A percentile compares a stretch with the other conserved stretches of the same genome.
Conservation (phyloP, 2,888 invertebrate species). For the Therioaphis trifolii region DNA sequence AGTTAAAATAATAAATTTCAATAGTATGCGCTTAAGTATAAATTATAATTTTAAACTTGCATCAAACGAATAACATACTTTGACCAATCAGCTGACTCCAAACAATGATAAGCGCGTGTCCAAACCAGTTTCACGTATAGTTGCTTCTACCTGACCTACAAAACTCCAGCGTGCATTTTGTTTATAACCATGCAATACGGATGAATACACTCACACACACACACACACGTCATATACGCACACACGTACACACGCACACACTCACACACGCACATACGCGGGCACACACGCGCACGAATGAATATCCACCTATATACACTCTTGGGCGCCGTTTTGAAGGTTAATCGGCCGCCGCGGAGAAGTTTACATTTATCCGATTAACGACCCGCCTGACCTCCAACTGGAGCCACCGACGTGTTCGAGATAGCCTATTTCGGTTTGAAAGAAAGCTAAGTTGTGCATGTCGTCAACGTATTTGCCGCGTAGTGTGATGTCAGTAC, state of each 20-base stretch:
- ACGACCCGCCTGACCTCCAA: conserved; percentile 52
- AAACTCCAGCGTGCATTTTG: conserved; percentile 41
- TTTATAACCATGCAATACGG: conserved; percentile 2
- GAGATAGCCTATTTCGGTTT: neutral
- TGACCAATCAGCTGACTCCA: conserved; percentile 24
- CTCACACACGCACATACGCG: too few species aligned
- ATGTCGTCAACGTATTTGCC: neutral
- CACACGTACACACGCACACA: too few species aligned
- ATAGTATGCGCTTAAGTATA: neutral
- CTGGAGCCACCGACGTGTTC: too few species aligned
- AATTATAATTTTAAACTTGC: neutral
- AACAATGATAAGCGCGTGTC: conserved; percentile 23
- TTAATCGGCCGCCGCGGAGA: conserved; percentile 43
- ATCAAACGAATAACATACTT: neutral
- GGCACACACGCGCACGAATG: neutral
- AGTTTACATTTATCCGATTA: conserved; percentile 44
- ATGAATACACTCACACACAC: neutral
- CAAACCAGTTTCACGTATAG: conserved; percentile 37
- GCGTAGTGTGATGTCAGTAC: neutral
- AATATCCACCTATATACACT: conserved; percentile 24
- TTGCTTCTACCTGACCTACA: conserved; percentile 43
- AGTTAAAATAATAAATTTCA: conserved; percentile 14
- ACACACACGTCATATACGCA: too few species aligned
- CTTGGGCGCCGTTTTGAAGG: conserved; percentile 51
- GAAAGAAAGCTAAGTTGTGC: conserved; percentile 17